Evolutionary conservation across 2,797 vertebrate genomes (phyloP), one percentile per base, ranked within the genome.

Genomic region (Diplodus sargus): DNA sequence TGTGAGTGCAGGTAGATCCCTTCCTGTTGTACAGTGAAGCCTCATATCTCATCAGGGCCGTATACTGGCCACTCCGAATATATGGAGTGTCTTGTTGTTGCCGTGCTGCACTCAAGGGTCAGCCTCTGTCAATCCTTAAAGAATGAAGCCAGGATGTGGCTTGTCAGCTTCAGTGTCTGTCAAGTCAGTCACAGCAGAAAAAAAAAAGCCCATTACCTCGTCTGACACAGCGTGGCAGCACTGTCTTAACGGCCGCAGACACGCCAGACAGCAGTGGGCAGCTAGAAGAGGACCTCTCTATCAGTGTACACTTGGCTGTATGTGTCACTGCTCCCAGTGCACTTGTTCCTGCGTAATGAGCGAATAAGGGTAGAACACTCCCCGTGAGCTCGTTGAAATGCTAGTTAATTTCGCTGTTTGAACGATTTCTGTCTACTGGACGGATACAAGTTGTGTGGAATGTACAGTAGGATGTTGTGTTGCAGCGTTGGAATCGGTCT

Each of bases 221-320:
- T 70, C 79, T 81, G 84, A 86, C 89, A 85, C 86, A 57, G 76
- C 59, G 69, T 79, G 83, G 83, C 80, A 76, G 81, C 67, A 39
- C 72, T 23, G 75, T 69, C 66, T 82, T 58, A 57, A 71, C 8
- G 22, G 78, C 84, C 83, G 79, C 49, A 75, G 58, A 80, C 56
- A 52, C 63, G 74, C 56, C 79, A 74, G 74, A 73, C 76, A 79
- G 70, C 67, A 70, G 65, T 42, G 78, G 20, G 47, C 81, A 52
- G 67, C 58, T 57, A 3, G 48, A 65, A 56, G 67, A 78, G 28
- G 63, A 75, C 64, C 47, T 82, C 68, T 85, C 62, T 62, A 71
- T 83, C 77, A 70, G 64, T n/a, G 14, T 51, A 52, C 23, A 23
- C 63, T 56, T 81, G 5, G 47, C 71, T 68, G 61, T 64, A 67